Percentiles rank a stretch among this genome's conserved stretches.
Evolutionary conservation across 1,140 invertebrate species (phyloP).

Genomic region (Zaprionus gabonicus): DNA sequence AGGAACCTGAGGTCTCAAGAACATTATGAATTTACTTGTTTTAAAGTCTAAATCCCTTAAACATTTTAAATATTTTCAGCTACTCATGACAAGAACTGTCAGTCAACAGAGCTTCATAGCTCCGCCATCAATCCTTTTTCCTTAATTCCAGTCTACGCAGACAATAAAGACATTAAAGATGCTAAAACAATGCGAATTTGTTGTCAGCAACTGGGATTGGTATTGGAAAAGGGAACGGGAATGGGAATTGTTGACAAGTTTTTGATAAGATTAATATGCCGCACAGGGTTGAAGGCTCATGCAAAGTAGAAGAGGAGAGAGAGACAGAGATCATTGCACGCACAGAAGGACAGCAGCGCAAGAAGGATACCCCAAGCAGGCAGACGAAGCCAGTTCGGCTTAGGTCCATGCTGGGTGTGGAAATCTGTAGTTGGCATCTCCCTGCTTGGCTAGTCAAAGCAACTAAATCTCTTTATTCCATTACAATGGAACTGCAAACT

Average conservation of each 20-base stretch:
- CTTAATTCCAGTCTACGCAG: background rate
- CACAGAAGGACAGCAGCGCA: slow-evolving; percentile 66
- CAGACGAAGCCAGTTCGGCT: background rate
- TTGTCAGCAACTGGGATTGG: slow-evolving; percentile 57
- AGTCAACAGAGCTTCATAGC: slow-evolving; percentile 12
- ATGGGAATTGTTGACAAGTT: slow-evolving; percentile 77
- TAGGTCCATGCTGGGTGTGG: slow-evolving; percentile 13
- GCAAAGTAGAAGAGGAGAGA: slow-evolving; percentile 57
- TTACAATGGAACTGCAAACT: slow-evolving; percentile 49
- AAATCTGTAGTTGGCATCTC: slow-evolving; percentile 45
- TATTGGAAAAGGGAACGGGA: background rate
- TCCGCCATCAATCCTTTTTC: background rate
- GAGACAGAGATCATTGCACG: slow-evolving; percentile 66
- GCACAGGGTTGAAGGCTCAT: slow-evolving; percentile 58
- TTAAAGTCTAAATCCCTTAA: background rate
- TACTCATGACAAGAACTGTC: background rate
- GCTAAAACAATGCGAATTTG: slow-evolving; percentile 70
- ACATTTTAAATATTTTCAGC: background rate
- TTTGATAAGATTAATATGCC: slow-evolving; percentile 81
- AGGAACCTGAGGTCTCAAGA: background rate
- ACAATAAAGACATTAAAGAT: slow-evolving; percentile 55
- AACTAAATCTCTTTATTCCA: slow-evolving; percentile 78
- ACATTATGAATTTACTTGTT: background rate
- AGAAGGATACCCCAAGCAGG: slow-evolving; percentile 10
- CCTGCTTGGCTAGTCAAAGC: slow-evolving; percentile 49